Percentiles rank a stretch among this genome's conserved stretches.
These are phyloP conservation scores for Embidobia sp. DNA, from an alignment of 2,888 invertebrate species.

Conservation along the genomic window DNA sequence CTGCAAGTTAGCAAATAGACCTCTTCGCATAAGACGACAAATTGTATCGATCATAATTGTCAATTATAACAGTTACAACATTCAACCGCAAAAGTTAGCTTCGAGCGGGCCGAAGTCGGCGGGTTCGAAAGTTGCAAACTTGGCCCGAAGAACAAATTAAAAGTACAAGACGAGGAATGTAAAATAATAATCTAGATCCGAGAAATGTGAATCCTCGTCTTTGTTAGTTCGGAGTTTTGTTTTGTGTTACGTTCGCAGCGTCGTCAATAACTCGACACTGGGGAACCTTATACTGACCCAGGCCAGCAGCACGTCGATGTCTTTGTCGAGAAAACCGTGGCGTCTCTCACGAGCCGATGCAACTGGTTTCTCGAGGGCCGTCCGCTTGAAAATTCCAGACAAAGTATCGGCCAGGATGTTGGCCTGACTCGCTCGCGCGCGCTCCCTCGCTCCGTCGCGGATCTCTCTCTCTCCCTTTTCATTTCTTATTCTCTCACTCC, in stretches of 20 bases:
- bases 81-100: too few relatives aligned
- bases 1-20: too few relatives aligned
- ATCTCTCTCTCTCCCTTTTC: constrained; percentile 29
- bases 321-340: constrained; percentile 68
- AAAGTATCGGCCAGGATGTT: constrained; percentile 73
- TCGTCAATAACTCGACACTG: constrained; percentile 55
- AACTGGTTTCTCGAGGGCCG: constrained; percentile 71
- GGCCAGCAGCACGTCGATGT: constrained; percentile 63
- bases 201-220: constrained; percentile 39
- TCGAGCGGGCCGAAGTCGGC: too few relatives aligned
- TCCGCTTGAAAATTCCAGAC: constrained; percentile 73
- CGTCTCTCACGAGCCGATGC: constrained; percentile 57
- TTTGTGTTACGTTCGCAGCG: constrained; percentile 40
- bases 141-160: too few relatives aligned
- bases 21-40: too few relatives aligned
- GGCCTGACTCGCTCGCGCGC: constrained; percentile 65
- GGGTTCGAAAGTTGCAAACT: too few relatives aligned
- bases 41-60: too few relatives aligned
- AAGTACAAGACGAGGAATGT: neutral
- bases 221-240: constrained; percentile 28
- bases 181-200: constrained; percentile 9
- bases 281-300: constrained; percentile 63
- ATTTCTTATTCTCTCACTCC: neutral
- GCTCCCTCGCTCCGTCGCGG: constrained; percentile 39
- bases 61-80: too few relatives aligned